These are phyloP conservation scores for Mesembrinibis cayennensis DNA, from an alignment of 2,113 vertebrate genomes.

Conservation along the genomic window DNA sequence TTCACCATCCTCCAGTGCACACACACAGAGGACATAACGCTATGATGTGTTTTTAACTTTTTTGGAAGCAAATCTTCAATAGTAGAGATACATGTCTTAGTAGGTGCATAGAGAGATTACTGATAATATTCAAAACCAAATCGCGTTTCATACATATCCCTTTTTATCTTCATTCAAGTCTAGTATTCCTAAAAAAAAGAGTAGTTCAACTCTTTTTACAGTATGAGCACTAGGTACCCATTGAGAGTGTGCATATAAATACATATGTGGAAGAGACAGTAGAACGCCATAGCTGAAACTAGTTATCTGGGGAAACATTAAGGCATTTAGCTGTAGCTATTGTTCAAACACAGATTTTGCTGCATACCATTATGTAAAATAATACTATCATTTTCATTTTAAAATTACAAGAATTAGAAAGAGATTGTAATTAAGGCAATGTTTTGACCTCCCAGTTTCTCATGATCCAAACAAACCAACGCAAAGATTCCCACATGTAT, in stretches of 20 bases:
- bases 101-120: neutral
- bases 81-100: neutral
- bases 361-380: slow-evolving; percentile 13
- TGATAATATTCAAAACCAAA: neutral
- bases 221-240: neutral
- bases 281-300: neutral
- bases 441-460: neutral
- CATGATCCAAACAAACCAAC: neutral
- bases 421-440: neutral
- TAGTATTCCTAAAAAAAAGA: neutral
- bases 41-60: neutral
- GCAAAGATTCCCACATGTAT: neutral
- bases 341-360: neutral
- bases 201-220: neutral
- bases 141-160: neutral
- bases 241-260: neutral
- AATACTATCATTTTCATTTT: neutral
- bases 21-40: neutral
- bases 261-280: neutral
- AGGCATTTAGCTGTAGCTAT: neutral
- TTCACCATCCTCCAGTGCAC: neutral
- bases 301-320: slow-evolving; percentile 13
- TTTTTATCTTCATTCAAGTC: neutral
- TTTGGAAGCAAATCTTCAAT: neutral
- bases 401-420: neutral